Evolutionary conservation across 2,113 vertebrate genomes (phyloP), one percentile per base, ranked within the genome.

Genomic region (Helogale parvula): DNA sequence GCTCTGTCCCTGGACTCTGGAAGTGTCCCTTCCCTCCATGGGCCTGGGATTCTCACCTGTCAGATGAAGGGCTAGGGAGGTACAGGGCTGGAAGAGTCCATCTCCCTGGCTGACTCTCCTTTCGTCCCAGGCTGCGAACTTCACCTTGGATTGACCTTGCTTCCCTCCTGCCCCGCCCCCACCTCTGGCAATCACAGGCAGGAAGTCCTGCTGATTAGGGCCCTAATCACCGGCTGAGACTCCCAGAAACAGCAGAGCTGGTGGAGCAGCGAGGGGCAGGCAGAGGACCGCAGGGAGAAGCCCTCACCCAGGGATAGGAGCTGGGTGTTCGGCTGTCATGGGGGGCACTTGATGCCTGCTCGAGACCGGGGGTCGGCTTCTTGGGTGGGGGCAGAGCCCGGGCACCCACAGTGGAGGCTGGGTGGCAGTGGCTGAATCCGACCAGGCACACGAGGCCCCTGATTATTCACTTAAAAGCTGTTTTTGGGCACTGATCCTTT

Each of bases 171-270:
- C 93, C 97, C 97, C 0, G 7, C 96, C 97, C 94, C 96, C 97
- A 95, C 94, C 90, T 57, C 95, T 97, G 98, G 96, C 97, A 95
- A 85, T 88, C 9, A 13, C 96, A 96, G 95, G 98, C 98, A 98
- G 98, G 98, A 98, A 98, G 97, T 97, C 95, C 93, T 97, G 97
- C 97, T 98, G 98, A 98, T 98, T 98, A 98, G 97, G 96, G 97
- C 92, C 97, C 97, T 98, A 98, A 98, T 98, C 97, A 98, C 95
- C 4, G 71, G 76, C 98, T 94, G 94, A 98, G 97, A 92, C 96
- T 97, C 97, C 96, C 95, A 97, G 98, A 97, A 96, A 96, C 84
- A 82, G 91, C 77, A 27, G 2, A 81, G 94, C 97, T 98, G 97
- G 92, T 96, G 21, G 90, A 96, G 93, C 71, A 87, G 82, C 96